A percentile compares a stretch with the other conserved stretches of the same genome.
Evolutionary conservation across 2,113 vertebrate species (phyloP).

Genomic region (Austrofundulus limnaeus): DNA sequence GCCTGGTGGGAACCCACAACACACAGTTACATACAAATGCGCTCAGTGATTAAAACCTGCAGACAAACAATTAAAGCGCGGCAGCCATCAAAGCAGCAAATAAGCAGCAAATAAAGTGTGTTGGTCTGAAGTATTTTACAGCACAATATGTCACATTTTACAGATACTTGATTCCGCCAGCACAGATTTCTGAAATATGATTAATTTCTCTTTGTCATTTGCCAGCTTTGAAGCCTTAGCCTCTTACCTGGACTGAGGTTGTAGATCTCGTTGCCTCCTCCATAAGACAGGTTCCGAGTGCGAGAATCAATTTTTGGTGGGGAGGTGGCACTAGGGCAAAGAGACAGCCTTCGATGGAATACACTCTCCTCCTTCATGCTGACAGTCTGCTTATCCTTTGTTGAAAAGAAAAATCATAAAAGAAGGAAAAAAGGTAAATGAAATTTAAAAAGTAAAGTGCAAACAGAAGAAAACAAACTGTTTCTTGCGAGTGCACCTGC

Average conservation of each 20-base stretch:
- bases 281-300: slow-evolving; percentile 86
- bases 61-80: slow-evolving; percentile 58
- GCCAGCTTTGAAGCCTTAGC: neutral
- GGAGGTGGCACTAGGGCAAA: slow-evolving; percentile 85
- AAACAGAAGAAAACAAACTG: neutral
- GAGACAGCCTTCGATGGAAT: slow-evolving; percentile 89
- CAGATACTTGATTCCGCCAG: neutral
- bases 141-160: neutral
- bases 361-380: slow-evolving; percentile 97
- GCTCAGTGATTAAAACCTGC: slow-evolving; percentile 34
- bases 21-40: slow-evolving; percentile 66
- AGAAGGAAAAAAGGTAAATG: neutral
- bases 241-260: slow-evolving; percentile 85
- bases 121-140: slow-evolving; percentile 28
- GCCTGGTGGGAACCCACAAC: slow-evolving; percentile 81
- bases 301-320: slow-evolving; percentile 89
- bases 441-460: neutral
- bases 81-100: slow-evolving; percentile 42
- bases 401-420: slow-evolving; percentile 15
- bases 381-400: slow-evolving; percentile 84
- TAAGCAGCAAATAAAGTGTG: slow-evolving; percentile 31
- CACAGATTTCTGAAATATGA: neutral
- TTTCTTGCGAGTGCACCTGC: neutral
- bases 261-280: slow-evolving; percentile 85
- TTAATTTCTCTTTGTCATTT: neutral